phyloP scores from a whole-genome alignment of 2,113 vertebrate species.

The Chlorocebus sabaeus region DNA sequence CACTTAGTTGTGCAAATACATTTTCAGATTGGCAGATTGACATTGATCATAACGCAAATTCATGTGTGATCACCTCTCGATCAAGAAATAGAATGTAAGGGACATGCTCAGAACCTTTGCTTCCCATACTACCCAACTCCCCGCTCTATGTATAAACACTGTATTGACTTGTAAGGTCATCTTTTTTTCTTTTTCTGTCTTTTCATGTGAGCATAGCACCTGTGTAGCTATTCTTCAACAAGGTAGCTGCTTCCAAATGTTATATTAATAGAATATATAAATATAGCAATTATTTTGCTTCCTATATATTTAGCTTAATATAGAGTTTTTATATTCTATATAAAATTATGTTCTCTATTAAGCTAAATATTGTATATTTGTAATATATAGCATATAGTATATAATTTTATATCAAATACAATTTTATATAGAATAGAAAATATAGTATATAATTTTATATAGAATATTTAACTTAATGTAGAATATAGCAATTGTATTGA shows the following conservation, averaged over 20 bases:
- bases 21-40: background rate
- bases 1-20: background rate
- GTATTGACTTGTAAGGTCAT: background rate
- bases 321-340: too few relatives aligned
- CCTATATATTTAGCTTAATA: too few relatives aligned
- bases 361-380: too few relatives aligned
- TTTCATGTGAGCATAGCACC: background rate
- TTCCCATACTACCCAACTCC: background rate
- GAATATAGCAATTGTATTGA: background rate
- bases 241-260: background rate
- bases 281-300: too few relatives aligned
- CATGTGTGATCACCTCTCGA: background rate
- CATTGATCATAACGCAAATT: background rate
- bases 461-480: background rate
- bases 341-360: too few relatives aligned
- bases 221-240: background rate
- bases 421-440: background rate
- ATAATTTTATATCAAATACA: too few relatives aligned
- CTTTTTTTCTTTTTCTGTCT: background rate
- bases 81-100: background rate
- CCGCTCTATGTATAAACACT: background rate
- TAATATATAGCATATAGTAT: too few relatives aligned
- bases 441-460: too few relatives aligned
- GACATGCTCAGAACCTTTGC: background rate
- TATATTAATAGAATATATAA: background rate